Base-by-base conservation (phyloP, 2,113 vertebrate species). In the Pavo muticus region DNA sequence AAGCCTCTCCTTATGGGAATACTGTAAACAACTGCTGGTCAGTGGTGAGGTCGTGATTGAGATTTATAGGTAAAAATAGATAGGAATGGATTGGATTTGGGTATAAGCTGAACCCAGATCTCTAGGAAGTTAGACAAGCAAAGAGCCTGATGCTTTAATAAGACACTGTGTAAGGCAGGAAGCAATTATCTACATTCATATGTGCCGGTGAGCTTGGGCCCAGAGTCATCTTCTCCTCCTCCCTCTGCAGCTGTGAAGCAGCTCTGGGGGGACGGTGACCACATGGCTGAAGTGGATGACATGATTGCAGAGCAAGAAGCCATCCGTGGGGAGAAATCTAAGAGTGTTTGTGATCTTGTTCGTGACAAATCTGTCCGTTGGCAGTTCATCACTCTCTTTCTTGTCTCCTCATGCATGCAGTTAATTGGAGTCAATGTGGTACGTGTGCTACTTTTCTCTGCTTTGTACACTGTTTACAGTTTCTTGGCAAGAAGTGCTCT, bases 181-280 rank as follows among this genome's bases (percentile, higher is more conserved):
- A 63, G 45, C 27, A 42, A 60, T 44, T 37, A 27, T 70, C 54
- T 39, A 42, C 64, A 52, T 52, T 73, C 11, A 4, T 32, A 17
- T 85, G n/a, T 39, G 30, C 64, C 44, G 78, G n/a, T 45, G 54
- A 87, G 30, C 68, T 77, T 12, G 65, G n/a, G 39, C 10, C 12
- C 44, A 32, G 12, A 78, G 14, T 81, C 56, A 72, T 35, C 14
- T 59, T 84, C 67, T 91, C 23, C 60, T 29, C 30, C 20, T 82
- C 73, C 74, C 61, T 48, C 35, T 57, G 7, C 69, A 99, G 98
- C 98, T 74, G 79, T 99, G 67, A 94, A 90, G 75, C 97, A 82
- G 86, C 91, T 99, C 30, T 98, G 98, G 98, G 98, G 98, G 40
- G 68, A 97, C 0, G 91, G 91, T n/a, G 98, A 98, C 93, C 92